phyloP scores from a whole-genome alignment of 1,140 invertebrate genomes.

The Drosophila lacertosa region DNA sequence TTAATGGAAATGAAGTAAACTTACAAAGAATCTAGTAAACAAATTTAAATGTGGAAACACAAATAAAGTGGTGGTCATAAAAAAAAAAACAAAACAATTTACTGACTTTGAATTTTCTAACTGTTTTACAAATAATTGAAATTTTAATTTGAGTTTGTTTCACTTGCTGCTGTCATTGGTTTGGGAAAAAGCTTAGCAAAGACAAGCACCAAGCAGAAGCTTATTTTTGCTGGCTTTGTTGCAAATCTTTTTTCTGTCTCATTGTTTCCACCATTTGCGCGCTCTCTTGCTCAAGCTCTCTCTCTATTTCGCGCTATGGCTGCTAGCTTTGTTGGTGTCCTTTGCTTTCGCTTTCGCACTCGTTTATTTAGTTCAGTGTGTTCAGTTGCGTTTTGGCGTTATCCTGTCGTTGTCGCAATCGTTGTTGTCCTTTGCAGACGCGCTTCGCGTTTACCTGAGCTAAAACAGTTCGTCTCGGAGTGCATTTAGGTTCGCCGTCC shows the following conservation, averaged over 20 bases:
- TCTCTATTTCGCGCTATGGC: too few species aligned
- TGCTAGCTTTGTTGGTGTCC: constrained; percentile 67
- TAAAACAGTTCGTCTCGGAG: constrained; percentile 49
- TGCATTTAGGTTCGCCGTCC: constrained; percentile 54
- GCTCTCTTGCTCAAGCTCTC: constrained; percentile 20
- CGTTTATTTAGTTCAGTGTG: constrained; percentile 78
- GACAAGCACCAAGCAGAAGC: constrained; percentile 38
- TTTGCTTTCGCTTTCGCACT: constrained; percentile 78
- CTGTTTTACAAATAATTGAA: neutral
- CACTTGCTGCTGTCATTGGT: neutral
- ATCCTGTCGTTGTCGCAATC: constrained; percentile 67
- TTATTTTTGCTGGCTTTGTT: too few species aligned
- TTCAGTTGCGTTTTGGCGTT: constrained; percentile 73
- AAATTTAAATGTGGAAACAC: constrained; percentile 42
- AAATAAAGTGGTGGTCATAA: constrained; percentile 76
- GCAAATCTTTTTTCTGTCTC: neutral
- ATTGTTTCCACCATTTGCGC: constrained; percentile 12
- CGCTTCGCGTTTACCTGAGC: constrained; percentile 49
- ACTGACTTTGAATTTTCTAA: neutral
- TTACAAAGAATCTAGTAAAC: constrained; percentile 66
- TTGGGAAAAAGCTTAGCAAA: constrained; percentile 42
- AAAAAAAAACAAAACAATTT: neutral
- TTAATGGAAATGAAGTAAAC: constrained; percentile 79
- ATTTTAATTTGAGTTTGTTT: neutral
- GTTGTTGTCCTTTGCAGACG: constrained; percentile 8